Base-by-base conservation (phyloP, 2,113 vertebrate genomes). In the Tychaedon coryphoeus region DNA sequence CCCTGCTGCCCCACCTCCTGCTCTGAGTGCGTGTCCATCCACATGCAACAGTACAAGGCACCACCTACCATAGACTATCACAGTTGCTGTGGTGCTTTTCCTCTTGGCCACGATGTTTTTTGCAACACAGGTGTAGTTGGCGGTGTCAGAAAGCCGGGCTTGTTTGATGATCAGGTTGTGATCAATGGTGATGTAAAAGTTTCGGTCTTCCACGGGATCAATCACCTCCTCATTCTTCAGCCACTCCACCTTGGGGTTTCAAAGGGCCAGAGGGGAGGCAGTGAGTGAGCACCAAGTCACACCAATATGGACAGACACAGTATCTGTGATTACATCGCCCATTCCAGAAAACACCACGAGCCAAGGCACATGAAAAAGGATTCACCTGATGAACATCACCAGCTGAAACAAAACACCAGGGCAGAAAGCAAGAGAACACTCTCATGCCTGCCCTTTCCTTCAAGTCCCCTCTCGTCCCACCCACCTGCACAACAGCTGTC, bases 91-190 rank as follows among this genome's bases (percentile, higher is more conserved):
- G 6, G 99, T 99, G 93, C 99, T 99, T 71, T 98, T 98, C 90
- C 99, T 97, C 87, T 99, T 99, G 94, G 99, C 99, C 42, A 99
- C 99, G 3, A 99, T 99, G 91, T 99, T 99, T 97, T 99, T 99
- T 58, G 99, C 99, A 1, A 99, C 99, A 36, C 99, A 99, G 1
- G 99, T 99, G 79, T 99, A 99, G 96, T 99, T 99, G 65, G 99
- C 99, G 0, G 99, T 99, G 93, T 99, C 99, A 4, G 99, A 99
- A 61, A 99, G 98, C 19, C 99, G 98, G 9, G 99, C 99, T 97
- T 99, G 99, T 92, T 99, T 99, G 95, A 99, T 99, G 97, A 99
- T 99, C 86, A 99, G 97, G 96, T 99, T 99, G 97, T 99, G 99
- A 97, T 99, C 99, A 6, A 99, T 99, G 71, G 99, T 99, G 95